Evolutionary conservation across 2,797 vertebrate genomes (phyloP), one percentile per base, ranked within the genome.

Genomic region (Parambassis ranga): DNA sequence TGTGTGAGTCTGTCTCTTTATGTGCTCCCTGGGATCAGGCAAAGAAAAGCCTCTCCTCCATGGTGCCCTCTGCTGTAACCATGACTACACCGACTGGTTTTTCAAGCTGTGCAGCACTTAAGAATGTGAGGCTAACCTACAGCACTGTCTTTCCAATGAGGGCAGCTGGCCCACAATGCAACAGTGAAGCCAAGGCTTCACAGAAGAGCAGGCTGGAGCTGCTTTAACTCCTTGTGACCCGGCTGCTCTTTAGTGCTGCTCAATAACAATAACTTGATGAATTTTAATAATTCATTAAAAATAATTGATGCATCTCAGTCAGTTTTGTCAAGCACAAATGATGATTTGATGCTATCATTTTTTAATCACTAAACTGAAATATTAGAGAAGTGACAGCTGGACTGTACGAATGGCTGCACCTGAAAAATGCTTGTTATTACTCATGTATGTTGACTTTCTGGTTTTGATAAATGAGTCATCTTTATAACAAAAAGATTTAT

Each of bases 31-130:
- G 67, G 65, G 81, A 76, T 83, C 68, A 67, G 67, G 67, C 65
- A 75, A 56, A 88, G 83, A 82, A 75, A 84, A 62, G 83, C 72
- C 57, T 85, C 78, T 89, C 83, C 86, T 86, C 81, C 72, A 62
- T 67, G 59, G 81, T 92, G 90, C 77, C 79, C 90, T 90, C 85
- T 90, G 73, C 70, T 65, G 88, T 91, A 89, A 87, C 93, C 90
- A 89, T 82, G 87, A 87, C 83, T 76, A 93, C 89, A 55, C 71
- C 79, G 80, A 97, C 95, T 93, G 94, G 96, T 97, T 98, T 95
- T 95, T 94, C 95, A 48, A 91, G 95, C 92, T 89, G 72, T 67
- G 73, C 67, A 11, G 73, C 89, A 83, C 89, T 88, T 79, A 87
- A 90, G 64, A 85, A 86, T 90, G 81, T 58, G 66, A 75, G 73